Base-by-base conservation (phyloP, 2,888 invertebrate genomes). In the Drosophila anomelani region DNA sequence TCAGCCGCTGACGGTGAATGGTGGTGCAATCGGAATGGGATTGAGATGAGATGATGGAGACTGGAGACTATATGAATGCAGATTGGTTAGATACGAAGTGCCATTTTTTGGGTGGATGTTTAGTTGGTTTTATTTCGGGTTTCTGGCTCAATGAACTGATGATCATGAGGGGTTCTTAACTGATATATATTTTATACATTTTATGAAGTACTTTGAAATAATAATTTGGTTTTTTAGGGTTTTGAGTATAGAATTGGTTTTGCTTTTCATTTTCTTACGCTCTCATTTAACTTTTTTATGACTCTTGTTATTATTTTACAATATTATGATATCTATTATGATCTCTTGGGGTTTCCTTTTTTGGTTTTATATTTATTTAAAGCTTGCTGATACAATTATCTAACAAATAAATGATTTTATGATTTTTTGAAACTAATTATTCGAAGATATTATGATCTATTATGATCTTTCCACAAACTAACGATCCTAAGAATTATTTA, bases 1-100 rank as follows among this genome's bases (percentile, higher is more conserved):
- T 66, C 47, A 68, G 12, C 29, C 47, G 29, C 29, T 17, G 51
- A 34, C 20, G 49, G 46, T 49, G 41, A 67, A 36, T 57, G 68
- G 12, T 43, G 64, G 12, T 43, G 64, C 47, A 43, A 32, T 12
- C 12, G 20, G 47, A 29, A 46, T 23, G 20, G 20, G 20, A 13
- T 9, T 9, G n/a, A n/a, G n/a, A 3, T 47, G 26, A 44, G 26
- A 9, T 56, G 46, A 39, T 46, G 15, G 20, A 32, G 38, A n/a
- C n/a, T 38, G 17, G 10, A 12, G n/a, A 23, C 15, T 23, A 53
- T 26, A 9, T 17, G 4, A 13, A 29, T 23, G 47, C 63, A 39
- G 23, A 47, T 59, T 44, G 7, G 2, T 4, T 29, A n/a, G n/a
- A n/a, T 29, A 3, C 4, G 36, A 17, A 13, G n/a, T 12, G 38